Evolutionary conservation across 1,140 invertebrate species (phyloP).

Genomic region (Dendroctonus valens): DNA sequence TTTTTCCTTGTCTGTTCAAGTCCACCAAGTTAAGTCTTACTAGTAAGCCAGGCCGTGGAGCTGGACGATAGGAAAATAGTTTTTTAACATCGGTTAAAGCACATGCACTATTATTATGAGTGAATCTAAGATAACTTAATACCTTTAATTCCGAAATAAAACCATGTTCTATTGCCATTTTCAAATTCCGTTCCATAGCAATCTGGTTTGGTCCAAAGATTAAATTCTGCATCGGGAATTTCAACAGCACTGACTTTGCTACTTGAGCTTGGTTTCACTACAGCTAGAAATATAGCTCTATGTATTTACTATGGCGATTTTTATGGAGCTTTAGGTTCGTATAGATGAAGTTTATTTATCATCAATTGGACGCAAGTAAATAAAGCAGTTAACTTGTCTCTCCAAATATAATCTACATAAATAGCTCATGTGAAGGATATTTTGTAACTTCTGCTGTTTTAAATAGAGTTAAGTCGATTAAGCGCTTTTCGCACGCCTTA

Average conservation of each 20-base stretch:
- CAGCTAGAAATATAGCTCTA: conserved; percentile 16
- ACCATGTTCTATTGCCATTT: conserved; percentile 91
- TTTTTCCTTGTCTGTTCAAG: conserved; percentile 84
- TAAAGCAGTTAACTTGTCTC: too few relatives aligned
- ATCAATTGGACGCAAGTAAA: too few relatives aligned
- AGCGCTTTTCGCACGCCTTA: too few relatives aligned
- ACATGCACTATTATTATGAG: background rate
- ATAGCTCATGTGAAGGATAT: too few relatives aligned
- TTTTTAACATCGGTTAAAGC: background rate
- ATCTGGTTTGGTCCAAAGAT: conserved; percentile 88
- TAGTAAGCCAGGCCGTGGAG: conserved; percentile 55
- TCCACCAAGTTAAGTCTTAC: conserved; percentile 85
- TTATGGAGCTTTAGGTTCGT: too few relatives aligned
- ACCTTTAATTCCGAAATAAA: conserved; percentile 81
- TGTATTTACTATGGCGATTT: too few relatives aligned
- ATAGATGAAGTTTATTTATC: too few relatives aligned
- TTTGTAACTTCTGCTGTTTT: too few relatives aligned
- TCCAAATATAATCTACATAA: too few relatives aligned
- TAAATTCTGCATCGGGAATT: conserved; percentile 75
- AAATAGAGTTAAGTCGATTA: too few relatives aligned
- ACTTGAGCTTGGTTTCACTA: conserved; percentile 39
- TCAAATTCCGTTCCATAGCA: conserved; percentile 85
- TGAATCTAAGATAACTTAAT: conserved; percentile 6
- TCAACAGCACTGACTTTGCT: conserved; percentile 47
- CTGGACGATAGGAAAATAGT: conserved; percentile 41